A percentile compares a stretch with the other conserved stretches of the same genome.
These are phyloP conservation scores for Equus quagga DNA, from an alignment of 2,113 vertebrate genomes.

Conservation along the genomic window DNA sequence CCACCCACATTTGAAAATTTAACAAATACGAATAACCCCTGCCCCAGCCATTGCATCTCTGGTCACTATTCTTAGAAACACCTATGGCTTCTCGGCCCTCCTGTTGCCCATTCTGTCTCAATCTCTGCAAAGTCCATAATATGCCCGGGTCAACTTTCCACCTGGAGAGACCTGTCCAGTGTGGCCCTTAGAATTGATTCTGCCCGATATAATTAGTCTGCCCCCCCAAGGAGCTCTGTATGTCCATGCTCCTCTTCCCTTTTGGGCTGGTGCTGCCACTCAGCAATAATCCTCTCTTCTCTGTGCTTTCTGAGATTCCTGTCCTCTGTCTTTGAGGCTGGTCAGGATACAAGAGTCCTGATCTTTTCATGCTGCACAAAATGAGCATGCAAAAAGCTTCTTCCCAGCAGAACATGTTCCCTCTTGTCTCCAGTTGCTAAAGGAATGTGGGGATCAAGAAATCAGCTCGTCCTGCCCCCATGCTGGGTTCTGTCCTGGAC, in stretches of 20 bases:
- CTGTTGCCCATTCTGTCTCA: conserved; percentile 50
- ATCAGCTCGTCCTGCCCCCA: conserved; percentile 66
- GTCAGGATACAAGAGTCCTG: conserved; percentile 72
- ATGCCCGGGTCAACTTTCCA: conserved; percentile 27
- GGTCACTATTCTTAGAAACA: conserved; percentile 68
- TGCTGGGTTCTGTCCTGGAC: conserved; percentile 84
- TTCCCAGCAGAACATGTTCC: conserved; percentile 68
- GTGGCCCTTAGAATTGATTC: conserved; percentile 66
- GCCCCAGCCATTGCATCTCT: conserved; percentile 39
- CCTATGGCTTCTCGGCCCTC: conserved; percentile 53
- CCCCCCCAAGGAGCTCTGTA: conserved; percentile 40
- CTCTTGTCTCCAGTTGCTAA: conserved; percentile 70
- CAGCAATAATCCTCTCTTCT: conserved; percentile 87
- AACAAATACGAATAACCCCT: conserved; percentile 50
- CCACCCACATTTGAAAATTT: neutral
- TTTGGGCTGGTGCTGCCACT: conserved; percentile 84
- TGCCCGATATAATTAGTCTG: neutral
- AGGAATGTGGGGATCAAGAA: conserved; percentile 59
- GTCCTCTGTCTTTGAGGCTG: conserved; percentile 72
- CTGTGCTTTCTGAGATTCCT: conserved; percentile 73
- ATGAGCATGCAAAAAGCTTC: conserved; percentile 66
- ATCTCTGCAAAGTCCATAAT: conserved; percentile 16
- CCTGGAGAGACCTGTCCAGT: neutral
- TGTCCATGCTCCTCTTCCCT: conserved; percentile 63
- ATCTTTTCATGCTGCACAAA: conserved; percentile 79